Evolutionary conservation across 2,113 vertebrate genomes (phyloP).

Genomic region (Todiramphus saurophagus): DNA sequence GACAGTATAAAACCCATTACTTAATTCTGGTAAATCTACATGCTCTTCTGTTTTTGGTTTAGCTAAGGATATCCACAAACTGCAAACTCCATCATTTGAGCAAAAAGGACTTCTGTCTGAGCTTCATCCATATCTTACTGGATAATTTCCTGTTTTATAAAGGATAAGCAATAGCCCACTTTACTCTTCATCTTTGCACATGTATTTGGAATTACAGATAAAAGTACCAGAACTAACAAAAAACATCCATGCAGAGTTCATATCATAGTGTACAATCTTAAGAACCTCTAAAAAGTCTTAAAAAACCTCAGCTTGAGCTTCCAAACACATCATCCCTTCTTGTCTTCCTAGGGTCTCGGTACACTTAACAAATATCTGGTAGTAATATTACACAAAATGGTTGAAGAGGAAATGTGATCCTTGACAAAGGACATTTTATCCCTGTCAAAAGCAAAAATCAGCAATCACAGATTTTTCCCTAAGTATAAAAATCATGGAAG

Average conservation of each 20-base stretch:
- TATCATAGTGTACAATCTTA: rapidly evolving
- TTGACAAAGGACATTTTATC: not conserved
- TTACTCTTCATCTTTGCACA: not conserved
- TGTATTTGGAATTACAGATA: not conserved
- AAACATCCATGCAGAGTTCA: not conserved
- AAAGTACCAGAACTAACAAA: not conserved
- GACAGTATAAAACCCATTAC: not conserved
- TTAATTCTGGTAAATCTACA: not conserved
- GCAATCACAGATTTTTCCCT: not conserved
- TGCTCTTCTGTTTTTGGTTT: not conserved
- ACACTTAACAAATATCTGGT: not conserved
- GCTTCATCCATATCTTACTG: not conserved
- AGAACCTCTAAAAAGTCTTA: not conserved
- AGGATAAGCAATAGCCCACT: not conserved
- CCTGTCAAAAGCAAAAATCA: not conserved
- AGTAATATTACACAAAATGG: not conserved
- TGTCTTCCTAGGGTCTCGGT: not conserved
- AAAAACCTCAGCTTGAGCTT: not conserved
- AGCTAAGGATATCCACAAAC: not conserved
- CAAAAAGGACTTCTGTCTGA: not conserved
- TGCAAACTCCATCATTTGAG: not conserved
- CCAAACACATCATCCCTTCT: not conserved
- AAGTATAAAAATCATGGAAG: not conserved
- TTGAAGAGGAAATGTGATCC: not conserved
- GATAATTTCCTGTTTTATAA: not conserved